These are phyloP conservation scores for Cosmopolites sordidus DNA, from an alignment of 2,888 invertebrate species.

Conservation along the genomic window DNA sequence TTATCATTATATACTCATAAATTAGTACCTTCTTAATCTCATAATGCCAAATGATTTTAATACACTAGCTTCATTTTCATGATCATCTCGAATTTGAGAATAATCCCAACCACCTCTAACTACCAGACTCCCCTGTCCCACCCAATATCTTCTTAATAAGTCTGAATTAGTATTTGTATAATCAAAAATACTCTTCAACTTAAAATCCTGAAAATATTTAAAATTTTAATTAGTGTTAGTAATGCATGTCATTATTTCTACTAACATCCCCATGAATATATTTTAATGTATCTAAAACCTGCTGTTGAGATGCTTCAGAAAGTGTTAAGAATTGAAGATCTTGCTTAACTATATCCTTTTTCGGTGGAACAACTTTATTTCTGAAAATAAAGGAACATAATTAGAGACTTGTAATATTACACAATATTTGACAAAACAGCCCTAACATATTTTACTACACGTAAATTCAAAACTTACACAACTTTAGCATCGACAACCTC, in stretches of 20 bases:
- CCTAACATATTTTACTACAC: neutral
- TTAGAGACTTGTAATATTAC: neutral
- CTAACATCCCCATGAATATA: slow-evolving; percentile 67
- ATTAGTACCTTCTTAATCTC: slow-evolving; percentile 63
- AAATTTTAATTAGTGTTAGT: slow-evolving; percentile 9
- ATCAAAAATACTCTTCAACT: slow-evolving; percentile 47
- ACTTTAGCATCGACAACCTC: slow-evolving; percentile 60
- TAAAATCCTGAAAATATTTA: slow-evolving; percentile 48
- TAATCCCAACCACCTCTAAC: slow-evolving; percentile 70
- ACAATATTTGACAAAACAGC: neutral
- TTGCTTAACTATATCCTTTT: slow-evolving; percentile 55
- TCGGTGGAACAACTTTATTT: too few relatives aligned
- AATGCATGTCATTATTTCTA: neutral
- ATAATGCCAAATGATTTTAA: slow-evolving; percentile 66
- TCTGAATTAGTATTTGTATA: slow-evolving; percentile 65
- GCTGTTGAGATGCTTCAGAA: slow-evolving; percentile 64
- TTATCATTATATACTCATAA: too few relatives aligned
- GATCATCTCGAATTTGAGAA: slow-evolving; percentile 56
- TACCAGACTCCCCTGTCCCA: slow-evolving; percentile 69
- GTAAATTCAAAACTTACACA: slow-evolving; percentile 45
- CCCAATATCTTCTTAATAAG: slow-evolving; percentile 69
- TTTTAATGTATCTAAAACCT: slow-evolving; percentile 69
- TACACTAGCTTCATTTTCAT: slow-evolving; percentile 59
- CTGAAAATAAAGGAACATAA: neutral
- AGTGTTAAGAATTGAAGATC: slow-evolving; percentile 71